Evolutionary conservation across 2,797 vertebrate species (phyloP), one percentile per base, ranked within the genome.

Genomic region (Heteromormyrus szaboi): DNA sequence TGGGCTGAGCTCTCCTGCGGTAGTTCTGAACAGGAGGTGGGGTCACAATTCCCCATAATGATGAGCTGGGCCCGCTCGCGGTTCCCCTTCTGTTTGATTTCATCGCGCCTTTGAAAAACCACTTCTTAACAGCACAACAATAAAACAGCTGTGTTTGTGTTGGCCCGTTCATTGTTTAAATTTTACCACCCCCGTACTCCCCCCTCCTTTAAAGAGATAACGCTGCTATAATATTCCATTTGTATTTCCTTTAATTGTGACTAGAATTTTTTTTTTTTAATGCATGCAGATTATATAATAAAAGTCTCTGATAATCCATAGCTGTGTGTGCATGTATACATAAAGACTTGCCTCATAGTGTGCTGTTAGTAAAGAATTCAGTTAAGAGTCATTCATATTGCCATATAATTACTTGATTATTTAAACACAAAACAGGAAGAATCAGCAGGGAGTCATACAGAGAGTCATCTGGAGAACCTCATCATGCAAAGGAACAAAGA

Each of bases 121-220:
- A 94, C 95, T 96, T 95, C 95, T 95, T 95, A 95, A 94, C 95
- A 93, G 93, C 72, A 91, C 93, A 94, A 96, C 95, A 96, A 96
- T 96, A 96, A 95, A 96, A 96, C 95, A 96, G 95, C 95, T 96
- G 95, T 96, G 96, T 96, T 96, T 96, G 95, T 95, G 94, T 96
- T 96, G 94, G 95, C 94, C 93, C 91, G 93, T 92, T 95, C 94
- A 96, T 95, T 94, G 94, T 94, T 95, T 95, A 93, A 91, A 92
- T 94, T 93, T 94, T 91, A 93, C 95, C 94, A 93, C 91, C 89
- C 89, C 91, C 89, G 17, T 92, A 89, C 91, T 93, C 89, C 89
- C 91, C 86, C 91, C 41, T 76, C 90, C 92, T 59, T 88, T 88
- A 88, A 89, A 90, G 88, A 92, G 90, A 91, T 90, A 91, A 89